A percentile compares a stretch with the other conserved stretches of the same genome.
Conservation (phyloP, 1,140 invertebrate genomes). For the Coenobita brevimanus region DNA sequence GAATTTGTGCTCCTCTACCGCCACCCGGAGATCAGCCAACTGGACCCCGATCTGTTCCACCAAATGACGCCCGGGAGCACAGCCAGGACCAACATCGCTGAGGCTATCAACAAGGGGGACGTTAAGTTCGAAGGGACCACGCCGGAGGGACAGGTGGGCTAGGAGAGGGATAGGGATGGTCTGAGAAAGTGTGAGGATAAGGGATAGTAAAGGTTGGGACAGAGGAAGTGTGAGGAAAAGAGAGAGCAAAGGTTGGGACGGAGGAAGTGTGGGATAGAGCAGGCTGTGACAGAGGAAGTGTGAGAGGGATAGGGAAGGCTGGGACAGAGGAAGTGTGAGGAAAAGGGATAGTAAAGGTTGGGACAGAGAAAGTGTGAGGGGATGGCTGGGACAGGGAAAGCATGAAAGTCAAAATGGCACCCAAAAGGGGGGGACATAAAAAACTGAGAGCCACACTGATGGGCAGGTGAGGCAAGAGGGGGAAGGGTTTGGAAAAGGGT, state of each 20-base stretch:
- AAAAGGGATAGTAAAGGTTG: neutral
- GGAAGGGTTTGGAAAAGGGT: no score
- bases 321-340: neutral
- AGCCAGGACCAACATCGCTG: neutral
- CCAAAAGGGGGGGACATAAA: no score
- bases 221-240: neutral
- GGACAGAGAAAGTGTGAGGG: neutral
- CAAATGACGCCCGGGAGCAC: slow-evolving; percentile 9
- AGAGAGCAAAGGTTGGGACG: neutral
- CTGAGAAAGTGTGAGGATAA: neutral
- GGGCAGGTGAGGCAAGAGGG: no score
- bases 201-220: neutral
- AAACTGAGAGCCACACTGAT: no score
- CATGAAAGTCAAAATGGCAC: no score
- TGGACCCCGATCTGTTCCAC: neutral
- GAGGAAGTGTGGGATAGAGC: neutral
- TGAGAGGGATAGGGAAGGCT: neutral
- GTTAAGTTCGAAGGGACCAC: slow-evolving; percentile 1
- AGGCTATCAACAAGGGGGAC: slow-evolving; percentile 21
- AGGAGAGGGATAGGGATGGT: neutral
- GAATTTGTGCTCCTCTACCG: slow-evolving; percentile 41
- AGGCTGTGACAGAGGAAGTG: neutral
- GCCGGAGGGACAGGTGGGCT: slow-evolving; percentile 10
- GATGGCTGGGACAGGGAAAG: no score
- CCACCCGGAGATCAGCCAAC: slow-evolving; percentile 4